Evolutionary conservation across 2,888 invertebrate genomes (phyloP).

Genomic region (Andrena trimmerana): DNA sequence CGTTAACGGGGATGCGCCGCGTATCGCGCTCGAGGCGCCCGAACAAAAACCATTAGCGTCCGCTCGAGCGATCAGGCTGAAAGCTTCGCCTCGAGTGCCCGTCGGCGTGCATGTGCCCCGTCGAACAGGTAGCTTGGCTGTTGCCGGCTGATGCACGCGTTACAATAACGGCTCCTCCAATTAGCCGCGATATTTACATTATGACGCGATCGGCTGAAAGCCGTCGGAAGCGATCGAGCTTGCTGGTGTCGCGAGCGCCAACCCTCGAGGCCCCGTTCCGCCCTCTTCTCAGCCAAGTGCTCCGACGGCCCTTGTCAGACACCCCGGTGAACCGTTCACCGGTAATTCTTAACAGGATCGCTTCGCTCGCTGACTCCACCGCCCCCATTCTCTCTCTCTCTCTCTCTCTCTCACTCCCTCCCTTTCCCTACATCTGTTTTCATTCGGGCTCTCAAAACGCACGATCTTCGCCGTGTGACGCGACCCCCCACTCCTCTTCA

Average conservation of each 20-base stretch:
- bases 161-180: conserved; percentile 82
- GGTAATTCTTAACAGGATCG: conserved; percentile 51
- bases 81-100: conserved; percentile 77
- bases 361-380: conserved; percentile 9
- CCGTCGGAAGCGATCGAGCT: conserved; percentile 74
- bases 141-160: conserved; percentile 39
- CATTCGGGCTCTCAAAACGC: conserved; percentile 19
- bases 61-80: conserved; percentile 77
- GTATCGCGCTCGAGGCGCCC: conserved; percentile 70
- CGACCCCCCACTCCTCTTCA: background rate
- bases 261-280: conserved; percentile 43
- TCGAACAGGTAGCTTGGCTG: conserved; percentile 45
- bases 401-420: no score
- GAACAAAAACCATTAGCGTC: conserved; percentile 76
- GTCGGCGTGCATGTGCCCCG: conserved; percentile 19
- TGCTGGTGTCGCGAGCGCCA: conserved; percentile 41
- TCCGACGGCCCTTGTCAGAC: conserved; percentile 65
- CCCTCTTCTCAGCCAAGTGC: conserved; percentile 56
- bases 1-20: conserved; percentile 55
- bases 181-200: conserved; percentile 84
- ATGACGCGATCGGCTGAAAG: conserved; percentile 74
- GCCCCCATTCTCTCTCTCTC: background rate
- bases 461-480: conserved; percentile 37
- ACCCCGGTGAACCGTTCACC: conserved; percentile 55
- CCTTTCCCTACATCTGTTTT: background rate